Conservation (phyloP, 2,113 vertebrate species). For the Laticauda colubrina region DNA sequence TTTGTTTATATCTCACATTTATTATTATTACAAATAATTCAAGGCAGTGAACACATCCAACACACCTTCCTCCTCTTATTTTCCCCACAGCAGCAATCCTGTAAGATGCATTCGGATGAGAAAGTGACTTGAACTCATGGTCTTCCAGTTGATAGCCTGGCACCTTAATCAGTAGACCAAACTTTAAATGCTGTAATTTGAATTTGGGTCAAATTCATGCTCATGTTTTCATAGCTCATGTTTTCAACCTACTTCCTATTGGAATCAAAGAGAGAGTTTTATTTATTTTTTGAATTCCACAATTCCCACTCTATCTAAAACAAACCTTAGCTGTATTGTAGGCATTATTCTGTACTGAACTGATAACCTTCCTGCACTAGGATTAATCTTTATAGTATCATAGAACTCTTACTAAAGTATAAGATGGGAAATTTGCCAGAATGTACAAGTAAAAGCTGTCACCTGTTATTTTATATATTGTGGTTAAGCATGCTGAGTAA, state of each 20-base stretch:
- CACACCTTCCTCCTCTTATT: not conserved
- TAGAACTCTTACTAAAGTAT: not conserved
- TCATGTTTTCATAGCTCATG: not conserved
- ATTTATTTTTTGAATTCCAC: not conserved
- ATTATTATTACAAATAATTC: not conserved
- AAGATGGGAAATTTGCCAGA: slow-evolving; percentile 21
- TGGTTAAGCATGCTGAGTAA: slow-evolving; percentile 39
- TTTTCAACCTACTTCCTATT: not conserved
- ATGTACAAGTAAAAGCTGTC: slow-evolving; percentile 21
- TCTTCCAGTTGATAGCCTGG: not conserved
- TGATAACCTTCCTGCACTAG: not conserved
- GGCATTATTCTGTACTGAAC: not conserved
- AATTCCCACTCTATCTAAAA: not conserved
- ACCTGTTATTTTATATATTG: not conserved
- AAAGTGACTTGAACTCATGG: not conserved
- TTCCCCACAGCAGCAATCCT: not conserved
- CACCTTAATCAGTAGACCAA: not conserved
- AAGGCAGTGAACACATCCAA: not conserved
- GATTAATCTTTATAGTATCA: not conserved
- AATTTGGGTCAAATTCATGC: not conserved
- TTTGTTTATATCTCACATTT: not conserved
- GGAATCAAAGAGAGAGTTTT: not conserved
- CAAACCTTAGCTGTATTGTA: not conserved
- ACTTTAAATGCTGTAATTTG: not conserved
- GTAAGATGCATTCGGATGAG: not conserved